phyloP scores from a whole-genome alignment of 2,797 vertebrate genomes.

The Mus minutoides region DNA sequence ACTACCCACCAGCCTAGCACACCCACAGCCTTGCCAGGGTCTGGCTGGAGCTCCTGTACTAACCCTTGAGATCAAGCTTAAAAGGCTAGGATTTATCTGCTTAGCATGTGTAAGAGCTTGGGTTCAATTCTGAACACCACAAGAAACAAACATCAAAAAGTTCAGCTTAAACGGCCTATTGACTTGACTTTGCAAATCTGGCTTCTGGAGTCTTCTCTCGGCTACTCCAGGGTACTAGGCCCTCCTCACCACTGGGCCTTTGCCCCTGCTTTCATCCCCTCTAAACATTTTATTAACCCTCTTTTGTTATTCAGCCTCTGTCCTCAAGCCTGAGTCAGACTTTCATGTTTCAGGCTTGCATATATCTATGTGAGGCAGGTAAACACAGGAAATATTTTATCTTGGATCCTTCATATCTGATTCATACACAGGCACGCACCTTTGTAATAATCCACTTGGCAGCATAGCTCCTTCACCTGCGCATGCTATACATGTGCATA shows the following conservation, averaged over 20 bases:
- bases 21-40: background rate
- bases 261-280: background rate
- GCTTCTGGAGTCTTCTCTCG: background rate
- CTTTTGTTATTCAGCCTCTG: background rate
- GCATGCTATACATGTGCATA: background rate
- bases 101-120: background rate
- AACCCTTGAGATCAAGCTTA: background rate
- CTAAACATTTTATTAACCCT: background rate
- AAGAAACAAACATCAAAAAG: background rate
- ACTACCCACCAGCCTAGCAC: background rate
- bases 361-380: background rate
- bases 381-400: background rate
- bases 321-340: background rate
- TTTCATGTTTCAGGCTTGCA: background rate
- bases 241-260: background rate
- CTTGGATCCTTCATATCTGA: background rate
- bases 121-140: background rate
- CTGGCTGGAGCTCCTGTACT: background rate
- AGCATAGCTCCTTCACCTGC: background rate
- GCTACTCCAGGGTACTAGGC: background rate
- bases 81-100: background rate
- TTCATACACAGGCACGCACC: background rate
- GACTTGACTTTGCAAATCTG: background rate
- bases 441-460: background rate
- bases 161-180: background rate